These are phyloP conservation scores for Salarias fasciatus DNA, from an alignment of 2,797 vertebrate genomes.

Conservation along the genomic window DNA sequence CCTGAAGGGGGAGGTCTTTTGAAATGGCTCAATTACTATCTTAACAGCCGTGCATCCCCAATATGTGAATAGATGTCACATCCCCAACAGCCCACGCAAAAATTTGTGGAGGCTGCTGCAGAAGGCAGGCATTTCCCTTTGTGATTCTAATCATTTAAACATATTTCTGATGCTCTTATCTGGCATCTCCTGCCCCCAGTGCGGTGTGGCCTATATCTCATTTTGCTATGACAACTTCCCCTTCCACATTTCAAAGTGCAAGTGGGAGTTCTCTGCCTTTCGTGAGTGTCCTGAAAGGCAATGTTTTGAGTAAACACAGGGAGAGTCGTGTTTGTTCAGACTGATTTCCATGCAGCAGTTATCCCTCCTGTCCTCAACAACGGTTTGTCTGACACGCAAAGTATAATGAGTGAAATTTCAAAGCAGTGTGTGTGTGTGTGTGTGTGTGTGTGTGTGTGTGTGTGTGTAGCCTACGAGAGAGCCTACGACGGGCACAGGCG, in stretches of 20 bases:
- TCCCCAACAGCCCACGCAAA: conserved; percentile 23
- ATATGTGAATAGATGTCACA: conserved; percentile 26
- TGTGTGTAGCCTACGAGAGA: conserved; percentile 12
- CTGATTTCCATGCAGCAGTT: conserved; percentile 53
- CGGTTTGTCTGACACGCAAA: conserved; percentile 43
- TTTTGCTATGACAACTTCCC: conserved; percentile 20
- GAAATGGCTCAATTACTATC: conserved; percentile 49
- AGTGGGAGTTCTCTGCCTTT: conserved; percentile 2
- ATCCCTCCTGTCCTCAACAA: conserved; percentile 41
- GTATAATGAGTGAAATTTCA: conserved; percentile 49
- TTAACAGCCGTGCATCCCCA: conserved; percentile 38
- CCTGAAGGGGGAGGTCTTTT: conserved; percentile 34
- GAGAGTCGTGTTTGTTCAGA: conserved; percentile 50
- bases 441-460: conserved; percentile 25
- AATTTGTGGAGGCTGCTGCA: conserved; percentile 25
- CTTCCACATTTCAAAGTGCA: conserved; percentile 29
- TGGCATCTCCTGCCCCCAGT: conserved; percentile 49
- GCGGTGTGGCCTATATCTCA: conserved; percentile 49
- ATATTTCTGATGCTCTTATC: conserved; percentile 37
- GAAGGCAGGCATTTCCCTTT: conserved; percentile 23
- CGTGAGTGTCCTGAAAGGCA: conserved; percentile 35
- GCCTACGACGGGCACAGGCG: conserved; percentile 28
- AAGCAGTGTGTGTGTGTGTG: conserved; percentile 22
- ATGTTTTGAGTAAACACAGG: background rate
- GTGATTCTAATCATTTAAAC: conserved; percentile 17